Evolutionary conservation across 2,797 vertebrate species (phyloP), one percentile per base, ranked within the genome.

Genomic region (Malurus splendens): DNA sequence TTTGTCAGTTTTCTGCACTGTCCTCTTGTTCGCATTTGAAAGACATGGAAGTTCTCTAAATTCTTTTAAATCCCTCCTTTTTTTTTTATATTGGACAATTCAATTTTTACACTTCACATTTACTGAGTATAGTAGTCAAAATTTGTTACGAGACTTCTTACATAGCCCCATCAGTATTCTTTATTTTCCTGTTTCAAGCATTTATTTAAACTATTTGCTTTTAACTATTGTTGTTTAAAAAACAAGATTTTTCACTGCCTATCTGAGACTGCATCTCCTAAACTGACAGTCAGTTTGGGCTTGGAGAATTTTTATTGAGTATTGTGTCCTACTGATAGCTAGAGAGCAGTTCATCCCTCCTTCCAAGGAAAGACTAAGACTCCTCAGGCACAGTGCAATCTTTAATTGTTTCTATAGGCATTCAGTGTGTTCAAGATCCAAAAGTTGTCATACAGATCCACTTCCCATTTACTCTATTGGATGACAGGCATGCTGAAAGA

Each of bases 381-480:
- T 74, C 36, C 52, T 70, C 75, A 50, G 38, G 56, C 71, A 73
- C 36, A 60, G 60, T 9, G 9, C 66, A 61, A 65, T 66, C 51
- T 87, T 86, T 71, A 83, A 80, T 54, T 90, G 55, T 68, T 95
- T 90, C 72, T 68, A 52, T 7, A 71, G 79, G 65, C 36, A 80
- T 48, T 81, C 68, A 55, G 1, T 2, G 2, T 78, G 57, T 33
- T 65, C 61, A 68, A 55, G 44, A 86, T 32, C 36, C 61, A 67
- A 78, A 86, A 82, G 61, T 23, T 79, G 38, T 52, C 67, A 70
- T 39, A 54, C n/a, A 82, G 33, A 47, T 73, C 47, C 24, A 51
- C 74, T 76, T 90, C 75, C 64, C 54, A 57, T 78, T 88, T 84
- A 90, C 38, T 56, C 47, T 44, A 55, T 27, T 23, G 36, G 42